Percentiles rank a stretch among this genome's conserved stretches.
These are phyloP conservation scores for Gymnoscopelus braueri DNA, from an alignment of 2,797 vertebrate species.

Conservation along the genomic window DNA sequence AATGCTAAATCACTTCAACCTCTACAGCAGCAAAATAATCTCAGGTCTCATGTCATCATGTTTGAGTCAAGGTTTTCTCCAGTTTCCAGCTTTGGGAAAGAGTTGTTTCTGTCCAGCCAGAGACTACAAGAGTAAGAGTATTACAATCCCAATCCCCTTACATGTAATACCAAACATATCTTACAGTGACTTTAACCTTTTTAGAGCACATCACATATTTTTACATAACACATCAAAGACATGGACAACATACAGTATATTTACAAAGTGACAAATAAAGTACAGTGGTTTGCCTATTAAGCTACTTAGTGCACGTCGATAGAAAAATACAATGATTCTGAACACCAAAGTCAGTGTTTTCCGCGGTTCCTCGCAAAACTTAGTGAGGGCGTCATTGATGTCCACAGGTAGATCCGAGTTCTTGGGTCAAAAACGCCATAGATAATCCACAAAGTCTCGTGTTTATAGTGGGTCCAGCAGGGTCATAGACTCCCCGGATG, in stretches of 20 bases:
- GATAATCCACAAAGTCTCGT: too few species aligned
- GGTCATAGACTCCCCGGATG: neutral
- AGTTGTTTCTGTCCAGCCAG: neutral
- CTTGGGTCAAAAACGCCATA: too few species aligned
- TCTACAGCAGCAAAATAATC: too few species aligned
- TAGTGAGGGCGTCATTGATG: slow-evolving; percentile 9
- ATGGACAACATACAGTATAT: slow-evolving; percentile 17
- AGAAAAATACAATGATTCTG: slow-evolving; percentile 36
- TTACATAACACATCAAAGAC: slow-evolving; percentile 34
- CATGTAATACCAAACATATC: slow-evolving; percentile 29
- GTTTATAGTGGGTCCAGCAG: neutral
- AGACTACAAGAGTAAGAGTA: neutral
- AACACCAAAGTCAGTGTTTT: slow-evolving; percentile 8
- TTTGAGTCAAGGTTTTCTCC: too few species aligned
- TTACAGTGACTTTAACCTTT: slow-evolving; percentile 52
- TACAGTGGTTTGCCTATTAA: slow-evolving; percentile 3
- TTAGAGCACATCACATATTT: slow-evolving; percentile 17
- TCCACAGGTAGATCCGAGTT: neutral
- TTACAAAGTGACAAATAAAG: slow-evolving; percentile 13
- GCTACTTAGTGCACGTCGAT: slow-evolving; percentile 46
- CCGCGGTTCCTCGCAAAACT: slow-evolving; percentile 7
- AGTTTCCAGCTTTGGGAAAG: neutral
- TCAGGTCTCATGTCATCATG: too few species aligned
- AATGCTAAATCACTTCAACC: too few species aligned
- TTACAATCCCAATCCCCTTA: neutral